These are phyloP conservation scores for Pristionchus mayeri DNA, from an alignment of 2,888 invertebrate genomes.

Conservation along the genomic window DNA sequence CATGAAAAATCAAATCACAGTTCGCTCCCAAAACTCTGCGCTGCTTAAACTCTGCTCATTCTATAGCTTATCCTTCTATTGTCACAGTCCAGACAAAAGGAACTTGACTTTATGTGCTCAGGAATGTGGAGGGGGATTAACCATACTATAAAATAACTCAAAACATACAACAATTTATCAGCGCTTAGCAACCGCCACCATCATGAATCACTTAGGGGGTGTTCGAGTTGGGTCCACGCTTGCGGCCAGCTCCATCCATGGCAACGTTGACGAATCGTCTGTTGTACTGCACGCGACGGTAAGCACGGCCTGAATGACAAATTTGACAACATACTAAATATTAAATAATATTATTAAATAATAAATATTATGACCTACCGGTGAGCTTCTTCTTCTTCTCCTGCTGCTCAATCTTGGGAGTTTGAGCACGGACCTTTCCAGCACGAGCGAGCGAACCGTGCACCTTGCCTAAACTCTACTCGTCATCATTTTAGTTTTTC, in stretches of 20 bases:
- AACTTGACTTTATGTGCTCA: too few species aligned
- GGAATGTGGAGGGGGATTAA: not conserved
- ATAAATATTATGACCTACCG: slow-evolving; percentile 62
- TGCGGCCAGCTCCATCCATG: slow-evolving; percentile 90
- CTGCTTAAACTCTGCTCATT: too few species aligned
- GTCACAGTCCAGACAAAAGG: too few species aligned
- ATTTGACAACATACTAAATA: not conserved
- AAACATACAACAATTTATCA: slow-evolving; percentile 62
- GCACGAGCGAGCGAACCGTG: slow-evolving; percentile 99
- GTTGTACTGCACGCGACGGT: slow-evolving; percentile 98
- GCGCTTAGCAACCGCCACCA: slow-evolving; percentile 43
- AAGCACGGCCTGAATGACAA: slow-evolving; percentile 84
- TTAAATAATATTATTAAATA: not conserved
- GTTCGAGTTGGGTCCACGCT: slow-evolving; percentile 96
- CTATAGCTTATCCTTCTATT: too few species aligned
- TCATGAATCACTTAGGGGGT: slow-evolving; percentile 67
- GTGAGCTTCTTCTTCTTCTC: slow-evolving; percentile 93
- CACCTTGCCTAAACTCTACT: slow-evolving; percentile 86
- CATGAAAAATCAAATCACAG: too few species aligned
- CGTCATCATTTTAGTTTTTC: too few species aligned
- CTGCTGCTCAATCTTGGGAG: slow-evolving; percentile 96
- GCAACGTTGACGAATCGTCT: slow-evolving; percentile 97
- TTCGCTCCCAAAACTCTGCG: too few species aligned
- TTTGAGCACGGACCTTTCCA: slow-evolving; percentile 99
- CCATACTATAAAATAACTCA: not conserved